Evolutionary conservation across 92 coral and sea anemone genomes (phyloP), one percentile per base, ranked within the genome.

Genomic region (Paramuricea clavata): DNA sequence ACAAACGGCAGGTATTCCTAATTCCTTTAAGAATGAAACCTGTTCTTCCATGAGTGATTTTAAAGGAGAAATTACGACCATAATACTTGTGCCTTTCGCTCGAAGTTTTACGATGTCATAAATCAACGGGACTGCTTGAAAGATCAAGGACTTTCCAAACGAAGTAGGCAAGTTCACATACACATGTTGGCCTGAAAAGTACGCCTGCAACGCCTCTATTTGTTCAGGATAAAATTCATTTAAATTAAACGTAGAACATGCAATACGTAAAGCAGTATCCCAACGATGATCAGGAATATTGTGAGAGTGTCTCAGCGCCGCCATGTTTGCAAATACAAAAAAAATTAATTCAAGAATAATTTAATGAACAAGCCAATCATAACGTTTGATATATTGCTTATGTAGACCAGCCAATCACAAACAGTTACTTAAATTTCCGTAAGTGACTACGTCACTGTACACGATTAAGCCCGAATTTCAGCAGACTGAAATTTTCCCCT

Each of bases 121-220:
- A 72, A 72, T 72, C 21, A 72, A 72, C 12, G 78, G 78, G 15
- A 72, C 52, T 36, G 78, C 78, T 72, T 72, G 78, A 72, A 72
- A 72, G n/a, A 72, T 41, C 78, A 72, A 72, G 2, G 78, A 72
- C 56, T 72, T 72, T 72, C 78, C 78, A 72, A 72, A 72, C 52
- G 78, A 76, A 47, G 81, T 76, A 21, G 81, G 81, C 81, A 76
- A 21, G 81, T 76, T 76, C 8, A 76, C 81, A 50, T 76, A 76
- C 17, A 76, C 81, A 33, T 76, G 81, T 76, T 72, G 78, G n/a
- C 78, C 78, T 15, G 78, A 72, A 72, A 72, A 44, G 57, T 72
- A 44, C 36, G 78, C 61, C 39, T 76, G 17, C 33, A 47, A 76
- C 43, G 81, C 81, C 81, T 76, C 81, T 11, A 25, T 28, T 47